phyloP scores from a whole-genome alignment of 2,888 invertebrate species.

The Amiota mariae region DNA sequence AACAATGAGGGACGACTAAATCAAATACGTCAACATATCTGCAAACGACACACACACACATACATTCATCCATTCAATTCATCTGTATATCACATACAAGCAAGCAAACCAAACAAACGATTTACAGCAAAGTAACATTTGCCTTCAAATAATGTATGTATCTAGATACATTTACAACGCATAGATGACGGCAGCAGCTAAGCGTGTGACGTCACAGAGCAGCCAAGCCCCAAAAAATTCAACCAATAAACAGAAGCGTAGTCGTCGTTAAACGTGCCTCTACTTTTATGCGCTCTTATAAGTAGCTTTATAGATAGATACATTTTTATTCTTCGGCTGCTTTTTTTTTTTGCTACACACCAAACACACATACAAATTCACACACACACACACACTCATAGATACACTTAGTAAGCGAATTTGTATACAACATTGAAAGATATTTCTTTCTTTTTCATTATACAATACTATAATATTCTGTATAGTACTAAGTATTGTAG shows the following conservation, averaged over 20 bases:
- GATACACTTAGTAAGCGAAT: too few species aligned
- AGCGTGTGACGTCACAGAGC: conserved; percentile 59
- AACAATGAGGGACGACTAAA: too few species aligned
- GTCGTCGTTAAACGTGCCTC: conserved; percentile 50
- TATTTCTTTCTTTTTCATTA: too few species aligned
- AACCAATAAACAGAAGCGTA: conserved; percentile 51
- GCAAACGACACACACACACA: conserved; percentile 46
- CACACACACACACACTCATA: too few species aligned
- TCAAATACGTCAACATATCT: not conserved
- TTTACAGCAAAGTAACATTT: conserved; percentile 33
- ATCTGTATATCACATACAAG: conserved; percentile 41
- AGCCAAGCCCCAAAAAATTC: conserved; percentile 65
- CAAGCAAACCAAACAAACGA: not conserved
- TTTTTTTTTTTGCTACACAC: not conserved
- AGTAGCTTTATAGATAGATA: conserved; percentile 14
- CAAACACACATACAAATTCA: too few species aligned
- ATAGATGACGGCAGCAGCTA: not conserved
- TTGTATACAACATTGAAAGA: too few species aligned
- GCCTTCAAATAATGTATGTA: conserved; percentile 26
- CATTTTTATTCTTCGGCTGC: conserved; percentile 15
- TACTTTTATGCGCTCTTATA: conserved; percentile 20
- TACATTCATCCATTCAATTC: conserved; percentile 7
- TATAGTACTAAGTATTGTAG: not conserved
- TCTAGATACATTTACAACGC: conserved; percentile 28
- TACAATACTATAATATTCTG: too few species aligned